These are phyloP conservation scores for Dolichoris vasculosae DNA, from an alignment of 1,140 invertebrate species.

Conservation along the genomic window DNA sequence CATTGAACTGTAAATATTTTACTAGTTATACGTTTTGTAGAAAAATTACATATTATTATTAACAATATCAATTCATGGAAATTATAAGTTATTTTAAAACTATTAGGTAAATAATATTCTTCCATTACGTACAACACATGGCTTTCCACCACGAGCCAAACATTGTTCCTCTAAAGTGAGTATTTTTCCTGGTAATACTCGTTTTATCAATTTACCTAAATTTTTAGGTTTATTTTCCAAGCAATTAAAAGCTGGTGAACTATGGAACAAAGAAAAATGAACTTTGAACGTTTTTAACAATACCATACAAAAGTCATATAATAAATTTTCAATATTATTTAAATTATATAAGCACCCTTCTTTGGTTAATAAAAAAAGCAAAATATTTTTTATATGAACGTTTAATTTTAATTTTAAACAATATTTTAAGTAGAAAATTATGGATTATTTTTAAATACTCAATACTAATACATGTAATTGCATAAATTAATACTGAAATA, in stretches of 20 bases:
- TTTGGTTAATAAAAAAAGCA: too few species aligned
- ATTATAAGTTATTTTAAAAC: neutral
- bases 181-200: constrained; percentile 40
- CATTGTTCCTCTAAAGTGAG: constrained; percentile 48
- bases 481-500: too few species aligned
- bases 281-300: neutral
- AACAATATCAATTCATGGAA: neutral
- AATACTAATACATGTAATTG: too few species aligned
- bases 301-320: too few species aligned
- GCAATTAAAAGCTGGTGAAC: constrained; percentile 39
- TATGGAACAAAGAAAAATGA: neutral
- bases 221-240: constrained; percentile 48
- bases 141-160: constrained; percentile 36
- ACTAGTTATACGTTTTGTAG: neutral
- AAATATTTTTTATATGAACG: too few species aligned
- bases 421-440: too few species aligned
- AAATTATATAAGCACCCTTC: too few species aligned
- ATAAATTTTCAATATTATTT: too few species aligned
- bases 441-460: too few species aligned
- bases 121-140: constrained; percentile 36
- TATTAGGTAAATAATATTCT: neutral
- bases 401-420: too few species aligned
- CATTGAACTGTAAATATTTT: constrained; percentile 37
- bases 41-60: neutral
- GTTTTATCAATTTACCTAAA: constrained; percentile 8